These are phyloP conservation scores for Drosophila pallidifrons DNA, from an alignment of 1,140 invertebrate genomes.

Conservation along the genomic window DNA sequence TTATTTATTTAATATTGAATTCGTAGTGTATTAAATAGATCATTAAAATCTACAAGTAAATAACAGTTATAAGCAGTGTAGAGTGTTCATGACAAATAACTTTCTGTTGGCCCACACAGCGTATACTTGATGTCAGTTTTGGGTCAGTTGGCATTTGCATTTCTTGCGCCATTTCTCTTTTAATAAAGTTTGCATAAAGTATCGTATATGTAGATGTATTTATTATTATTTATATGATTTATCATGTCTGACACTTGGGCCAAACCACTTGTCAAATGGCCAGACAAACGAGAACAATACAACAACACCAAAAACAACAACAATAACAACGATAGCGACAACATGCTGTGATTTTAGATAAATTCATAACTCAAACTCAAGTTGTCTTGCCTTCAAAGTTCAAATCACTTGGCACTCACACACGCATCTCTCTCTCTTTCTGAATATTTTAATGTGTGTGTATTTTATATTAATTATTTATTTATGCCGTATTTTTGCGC, in stretches of 20 bases:
- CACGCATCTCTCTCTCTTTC: constrained; percentile 8
- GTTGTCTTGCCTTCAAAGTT: constrained; percentile 84
- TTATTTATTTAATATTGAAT: neutral
- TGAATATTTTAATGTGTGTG: constrained; percentile 13
- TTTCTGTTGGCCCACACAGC: constrained; percentile 15
- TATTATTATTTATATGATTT: constrained; percentile 70
- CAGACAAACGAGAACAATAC: constrained; percentile 53
- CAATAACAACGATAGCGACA: constrained; percentile 63
- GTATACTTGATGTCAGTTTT: constrained; percentile 39
- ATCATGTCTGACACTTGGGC: constrained; percentile 82
- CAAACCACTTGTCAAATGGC: constrained; percentile 79
- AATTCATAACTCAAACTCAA: constrained; percentile 79
- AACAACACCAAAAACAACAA: constrained; percentile 43
- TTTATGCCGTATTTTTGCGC: constrained; percentile 80
- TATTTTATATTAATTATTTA: constrained; percentile 78
- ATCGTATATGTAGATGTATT: constrained; percentile 17
- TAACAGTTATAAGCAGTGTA: neutral
- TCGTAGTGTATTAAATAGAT: neutral
- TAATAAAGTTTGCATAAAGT: constrained; percentile 23
- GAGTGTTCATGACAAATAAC: neutral
- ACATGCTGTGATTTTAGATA: constrained; percentile 81
- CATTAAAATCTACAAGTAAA: neutral
- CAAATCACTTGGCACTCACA: constrained; percentile 73
- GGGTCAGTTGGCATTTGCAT: constrained; percentile 33
- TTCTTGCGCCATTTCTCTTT: constrained; percentile 48